Conservation (phyloP, 2,113 vertebrate species). For the Pao palembangensis region DNA sequence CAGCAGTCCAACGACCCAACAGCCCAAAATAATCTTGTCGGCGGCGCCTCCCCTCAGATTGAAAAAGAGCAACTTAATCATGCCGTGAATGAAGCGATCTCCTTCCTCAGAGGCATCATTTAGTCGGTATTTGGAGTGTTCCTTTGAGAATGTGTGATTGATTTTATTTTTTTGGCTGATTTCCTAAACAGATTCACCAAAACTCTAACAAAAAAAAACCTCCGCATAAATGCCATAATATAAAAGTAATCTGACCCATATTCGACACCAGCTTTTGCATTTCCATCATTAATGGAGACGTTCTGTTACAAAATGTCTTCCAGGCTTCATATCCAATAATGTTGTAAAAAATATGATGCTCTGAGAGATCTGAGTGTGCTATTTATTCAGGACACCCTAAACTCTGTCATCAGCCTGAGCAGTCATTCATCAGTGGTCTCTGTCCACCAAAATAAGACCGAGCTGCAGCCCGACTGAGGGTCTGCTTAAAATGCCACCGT, state of each 20-base stretch:
- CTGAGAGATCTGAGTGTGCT: constrained; percentile 20
- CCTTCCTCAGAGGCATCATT: background rate
- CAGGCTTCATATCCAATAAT: constrained; percentile 3
- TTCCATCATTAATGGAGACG: too few relatives aligned
- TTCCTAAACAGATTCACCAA: too few relatives aligned
- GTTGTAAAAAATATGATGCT: constrained; percentile 17
- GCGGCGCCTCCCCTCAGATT: constrained; percentile 46
- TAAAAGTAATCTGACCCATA: too few relatives aligned
- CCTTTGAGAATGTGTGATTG: too few relatives aligned
- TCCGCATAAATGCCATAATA: too few relatives aligned
- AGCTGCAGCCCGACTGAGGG: constrained; percentile 28
- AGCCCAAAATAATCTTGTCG: constrained; percentile 73
- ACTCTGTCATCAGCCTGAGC: constrained; percentile 51
- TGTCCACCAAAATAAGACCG: constrained; percentile 53
- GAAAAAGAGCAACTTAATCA: background rate
- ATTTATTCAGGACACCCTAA: constrained; percentile 49
- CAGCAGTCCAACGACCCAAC: constrained; percentile 66
- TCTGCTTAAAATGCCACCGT: constrained; percentile 50
- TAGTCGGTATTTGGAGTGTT: too few relatives aligned
- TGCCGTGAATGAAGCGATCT: background rate
- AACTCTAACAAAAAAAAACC: too few relatives aligned
- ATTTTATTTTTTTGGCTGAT: too few relatives aligned
- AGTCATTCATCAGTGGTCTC: constrained; percentile 38
- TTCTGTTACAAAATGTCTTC: too few relatives aligned
- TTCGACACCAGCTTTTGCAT: too few relatives aligned